Evolutionary conservation across 2,797 vertebrate genomes (phyloP).

Genomic region (Garrulus glandarius): DNA sequence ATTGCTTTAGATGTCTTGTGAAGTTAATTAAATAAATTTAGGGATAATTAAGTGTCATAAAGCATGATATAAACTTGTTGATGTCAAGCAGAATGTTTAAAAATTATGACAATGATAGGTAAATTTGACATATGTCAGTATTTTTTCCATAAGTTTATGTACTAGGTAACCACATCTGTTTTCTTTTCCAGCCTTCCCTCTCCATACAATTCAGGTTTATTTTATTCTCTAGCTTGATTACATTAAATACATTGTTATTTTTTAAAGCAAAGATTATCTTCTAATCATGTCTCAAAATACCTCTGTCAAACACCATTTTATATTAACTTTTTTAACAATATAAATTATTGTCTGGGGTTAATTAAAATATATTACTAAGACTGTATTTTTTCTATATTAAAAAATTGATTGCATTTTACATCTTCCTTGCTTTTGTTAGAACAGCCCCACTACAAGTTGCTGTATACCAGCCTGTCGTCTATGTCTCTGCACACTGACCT

Average conservation of each 20-base stretch:
- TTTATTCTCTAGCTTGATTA: conserved; percentile 35
- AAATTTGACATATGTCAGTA: conserved; percentile 72
- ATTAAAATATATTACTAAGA: conserved; percentile 72
- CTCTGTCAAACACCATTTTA: conserved; percentile 51
- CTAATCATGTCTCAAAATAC: background rate
- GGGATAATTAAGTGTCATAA: conserved; percentile 79
- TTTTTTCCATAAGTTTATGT: conserved; percentile 55
- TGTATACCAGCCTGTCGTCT: conserved; percentile 92
- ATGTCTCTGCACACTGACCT: conserved; percentile 94
- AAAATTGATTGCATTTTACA: conserved; percentile 69
- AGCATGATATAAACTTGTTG: conserved; percentile 72
- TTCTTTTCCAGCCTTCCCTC: conserved; percentile 28
- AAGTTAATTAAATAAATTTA: conserved; percentile 77
- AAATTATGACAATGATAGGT: conserved; percentile 62
- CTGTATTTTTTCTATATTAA: conserved; percentile 69
- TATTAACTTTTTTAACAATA: conserved; percentile 61
- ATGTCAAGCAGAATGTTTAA: conserved; percentile 69
- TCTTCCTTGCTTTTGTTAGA: conserved; percentile 71
- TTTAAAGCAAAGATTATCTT: conserved; percentile 32
- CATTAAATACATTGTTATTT: conserved; percentile 11
- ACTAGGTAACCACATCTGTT: conserved; percentile 45
- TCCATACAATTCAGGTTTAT: background rate
- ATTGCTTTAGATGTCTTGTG: conserved; percentile 71
- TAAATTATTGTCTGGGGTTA: conserved; percentile 52
- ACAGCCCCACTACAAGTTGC: conserved; percentile 67